Evolutionary conservation across 2,113 vertebrate genomes (phyloP).

Genomic region (Phalacrocorax aristotelis): DNA sequence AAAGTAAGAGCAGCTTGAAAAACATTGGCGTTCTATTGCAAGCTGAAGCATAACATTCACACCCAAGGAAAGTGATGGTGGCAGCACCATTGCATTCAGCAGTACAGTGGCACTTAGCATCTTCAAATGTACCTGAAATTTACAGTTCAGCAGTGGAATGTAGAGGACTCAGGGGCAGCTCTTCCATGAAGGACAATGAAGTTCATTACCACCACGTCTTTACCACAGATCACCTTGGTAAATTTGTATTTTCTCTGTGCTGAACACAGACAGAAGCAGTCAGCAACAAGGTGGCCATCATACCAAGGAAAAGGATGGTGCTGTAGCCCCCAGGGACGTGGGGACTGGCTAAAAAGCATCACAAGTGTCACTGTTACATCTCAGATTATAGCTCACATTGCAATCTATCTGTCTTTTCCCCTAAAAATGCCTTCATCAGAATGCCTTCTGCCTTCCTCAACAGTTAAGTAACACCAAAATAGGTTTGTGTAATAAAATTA

Average conservation of each 20-base stretch:
- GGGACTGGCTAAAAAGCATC: background rate
- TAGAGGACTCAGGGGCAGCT: background rate
- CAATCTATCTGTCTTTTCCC: background rate
- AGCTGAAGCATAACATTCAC: background rate
- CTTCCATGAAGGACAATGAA: background rate
- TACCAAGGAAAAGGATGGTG: background rate
- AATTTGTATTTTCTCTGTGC: background rate
- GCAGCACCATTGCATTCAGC: background rate
- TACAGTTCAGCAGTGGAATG: background rate
- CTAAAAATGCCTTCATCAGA: background rate
- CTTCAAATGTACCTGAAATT: background rate
- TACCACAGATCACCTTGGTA: background rate
- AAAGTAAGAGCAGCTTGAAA: background rate
- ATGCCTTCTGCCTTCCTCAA: background rate
- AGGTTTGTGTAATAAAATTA: background rate
- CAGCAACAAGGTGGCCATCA: background rate
- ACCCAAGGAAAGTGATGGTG: background rate
- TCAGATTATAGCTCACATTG: background rate
- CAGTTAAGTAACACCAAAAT: background rate
- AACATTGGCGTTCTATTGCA: background rate
- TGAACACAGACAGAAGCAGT: background rate
- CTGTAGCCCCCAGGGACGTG: background rate
- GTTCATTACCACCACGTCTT: background rate
- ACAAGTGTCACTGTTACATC: background rate
- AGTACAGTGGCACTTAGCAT: background rate